Conservation (phyloP, 2,113 vertebrate genomes). For the Bubalus kerabau region DNA sequence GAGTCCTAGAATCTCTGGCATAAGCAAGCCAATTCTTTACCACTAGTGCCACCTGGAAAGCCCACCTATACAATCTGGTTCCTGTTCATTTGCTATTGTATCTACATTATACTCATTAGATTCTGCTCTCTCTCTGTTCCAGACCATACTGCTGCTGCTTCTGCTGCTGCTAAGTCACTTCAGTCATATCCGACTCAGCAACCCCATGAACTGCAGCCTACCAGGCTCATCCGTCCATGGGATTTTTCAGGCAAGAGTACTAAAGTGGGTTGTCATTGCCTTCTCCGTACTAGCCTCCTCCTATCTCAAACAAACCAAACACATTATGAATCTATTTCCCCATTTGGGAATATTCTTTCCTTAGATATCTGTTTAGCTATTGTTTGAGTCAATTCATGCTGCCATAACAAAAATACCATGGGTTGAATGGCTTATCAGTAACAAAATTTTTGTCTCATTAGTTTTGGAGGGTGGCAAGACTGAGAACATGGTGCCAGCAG, state of each 20-base stretch:
- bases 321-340: not conserved
- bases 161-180: not conserved
- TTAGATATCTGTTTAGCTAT: not conserved
- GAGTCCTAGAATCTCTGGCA: not conserved
- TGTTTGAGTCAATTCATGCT: not conserved
- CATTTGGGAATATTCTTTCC: not conserved
- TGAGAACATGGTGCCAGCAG: not conserved
- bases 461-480: not conserved
- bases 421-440: not conserved
- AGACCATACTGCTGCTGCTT: not conserved
- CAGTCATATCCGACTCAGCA: fast-evolving
- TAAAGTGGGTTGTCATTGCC: not conserved
- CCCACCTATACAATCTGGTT: not conserved
- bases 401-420: not conserved
- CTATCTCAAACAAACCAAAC: not conserved
- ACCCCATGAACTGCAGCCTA: not conserved
- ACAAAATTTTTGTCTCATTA: not conserved
- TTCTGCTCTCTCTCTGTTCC: not conserved
- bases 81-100: not conserved
- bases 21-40: not conserved
- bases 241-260: not conserved
- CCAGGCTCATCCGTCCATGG: not conserved
- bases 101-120: not conserved
- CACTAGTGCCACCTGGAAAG: not conserved
- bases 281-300: not conserved